phyloP scores from a whole-genome alignment of 2,888 invertebrate genomes.

The Polylopha cassiicola region DNA sequence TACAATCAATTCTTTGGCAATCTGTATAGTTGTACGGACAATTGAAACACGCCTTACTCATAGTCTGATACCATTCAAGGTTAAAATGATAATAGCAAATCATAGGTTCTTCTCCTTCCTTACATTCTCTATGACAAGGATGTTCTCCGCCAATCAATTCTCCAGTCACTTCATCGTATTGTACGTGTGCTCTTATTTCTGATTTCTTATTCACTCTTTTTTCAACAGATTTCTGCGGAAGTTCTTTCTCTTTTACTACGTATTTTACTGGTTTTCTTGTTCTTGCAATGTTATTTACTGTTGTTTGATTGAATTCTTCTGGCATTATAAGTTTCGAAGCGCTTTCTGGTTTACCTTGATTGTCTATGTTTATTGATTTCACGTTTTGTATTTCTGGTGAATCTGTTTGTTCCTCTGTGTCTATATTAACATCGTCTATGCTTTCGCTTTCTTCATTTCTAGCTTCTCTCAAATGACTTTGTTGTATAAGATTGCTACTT shows the following conservation, averaged over 20 bases:
- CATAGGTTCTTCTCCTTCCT: slow-evolving; percentile 77
- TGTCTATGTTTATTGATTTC: slow-evolving; percentile 36
- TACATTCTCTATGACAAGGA: slow-evolving; percentile 83
- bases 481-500: too few relatives aligned
- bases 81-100: slow-evolving; percentile 84
- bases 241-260: slow-evolving; percentile 36
- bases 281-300: slow-evolving; percentile 37
- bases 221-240: slow-evolving; percentile 27
- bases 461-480: too few relatives aligned
- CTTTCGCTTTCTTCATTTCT: slow-evolving; percentile 26
- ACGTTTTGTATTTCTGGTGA: slow-evolving; percentile 31
- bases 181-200: slow-evolving; percentile 50
- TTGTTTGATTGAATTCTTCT: slow-evolving; percentile 36
- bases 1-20: slow-evolving; percentile 87
- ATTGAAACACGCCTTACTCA: slow-evolving; percentile 92
- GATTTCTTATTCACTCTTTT: slow-evolving; percentile 42
- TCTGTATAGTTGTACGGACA: slow-evolving; percentile 87
- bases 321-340: slow-evolving; percentile 59
- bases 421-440: slow-evolving; percentile 31
- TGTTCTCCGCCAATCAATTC: slow-evolving; percentile 62
- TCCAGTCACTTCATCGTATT: slow-evolving; percentile 66
- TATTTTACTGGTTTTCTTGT: slow-evolving; percentile 34
- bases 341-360: slow-evolving; percentile 44
- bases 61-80: slow-evolving; percentile 89
- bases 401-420: slow-evolving; percentile 25